These are phyloP conservation scores for Trachurus trachurus DNA, from an alignment of 2,797 vertebrate genomes.

Conservation along the genomic window DNA sequence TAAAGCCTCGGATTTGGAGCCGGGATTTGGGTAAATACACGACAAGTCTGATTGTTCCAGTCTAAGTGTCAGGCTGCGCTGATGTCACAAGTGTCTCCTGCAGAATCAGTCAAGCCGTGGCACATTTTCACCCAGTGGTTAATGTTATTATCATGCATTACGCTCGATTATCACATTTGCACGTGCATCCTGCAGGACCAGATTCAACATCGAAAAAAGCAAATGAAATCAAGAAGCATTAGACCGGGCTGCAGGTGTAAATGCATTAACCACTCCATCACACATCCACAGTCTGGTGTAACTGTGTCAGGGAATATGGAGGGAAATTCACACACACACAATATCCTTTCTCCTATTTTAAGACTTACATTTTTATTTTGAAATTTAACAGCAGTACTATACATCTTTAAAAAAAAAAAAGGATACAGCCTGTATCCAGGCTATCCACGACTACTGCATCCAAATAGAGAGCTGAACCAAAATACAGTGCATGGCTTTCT, in stretches of 20 bases:
- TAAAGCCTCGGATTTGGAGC: background rate
- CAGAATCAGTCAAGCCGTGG: background rate
- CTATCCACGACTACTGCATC: background rate
- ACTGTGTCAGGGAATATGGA: background rate
- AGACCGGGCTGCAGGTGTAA: background rate
- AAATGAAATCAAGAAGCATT: background rate
- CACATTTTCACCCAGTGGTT: background rate
- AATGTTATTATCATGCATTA: constrained; percentile 5
- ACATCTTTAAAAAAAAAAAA: background rate
- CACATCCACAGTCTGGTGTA: background rate
- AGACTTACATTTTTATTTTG: background rate
- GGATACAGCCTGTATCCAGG: background rate
- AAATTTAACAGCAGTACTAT: background rate
- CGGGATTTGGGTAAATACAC: background rate
- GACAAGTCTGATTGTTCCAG: background rate
- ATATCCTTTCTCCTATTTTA: background rate
- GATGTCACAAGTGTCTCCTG: background rate
- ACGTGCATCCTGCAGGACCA: background rate
- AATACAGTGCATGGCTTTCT: background rate
- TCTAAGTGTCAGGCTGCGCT: background rate
- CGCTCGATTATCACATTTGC: constrained; percentile 1
- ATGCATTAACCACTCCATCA: background rate
- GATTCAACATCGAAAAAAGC: background rate
- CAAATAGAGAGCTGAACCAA: background rate
- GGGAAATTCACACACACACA: background rate